These are phyloP conservation scores for Limnephilus lunatus DNA, from an alignment of 2,888 invertebrate genomes.

Conservation along the genomic window DNA sequence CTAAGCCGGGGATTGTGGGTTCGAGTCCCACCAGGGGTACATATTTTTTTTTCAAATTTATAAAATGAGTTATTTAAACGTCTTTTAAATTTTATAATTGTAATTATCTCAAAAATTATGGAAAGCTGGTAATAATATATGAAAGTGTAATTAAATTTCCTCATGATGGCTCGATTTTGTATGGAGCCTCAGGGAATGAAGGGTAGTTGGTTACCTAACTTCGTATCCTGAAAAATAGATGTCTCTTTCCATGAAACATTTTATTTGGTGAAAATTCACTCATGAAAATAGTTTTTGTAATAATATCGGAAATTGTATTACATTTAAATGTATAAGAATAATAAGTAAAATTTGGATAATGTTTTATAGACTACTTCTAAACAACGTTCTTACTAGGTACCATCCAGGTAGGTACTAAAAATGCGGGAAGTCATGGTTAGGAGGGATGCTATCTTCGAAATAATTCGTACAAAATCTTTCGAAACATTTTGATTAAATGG, in stretches of 20 bases:
- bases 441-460: no score
- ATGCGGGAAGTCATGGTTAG: no score
- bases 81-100: background rate
- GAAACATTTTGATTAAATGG: no score
- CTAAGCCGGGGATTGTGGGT: constrained; percentile 88
- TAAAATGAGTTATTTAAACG: background rate
- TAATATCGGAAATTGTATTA: background rate
- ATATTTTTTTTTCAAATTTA: constrained; percentile 46
- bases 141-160: background rate
- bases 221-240: background rate
- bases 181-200: background rate
- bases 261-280: background rate
- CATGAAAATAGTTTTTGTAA: background rate
- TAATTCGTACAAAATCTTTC: no score
- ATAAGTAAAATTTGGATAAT: no score
- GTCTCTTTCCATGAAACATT: background rate
- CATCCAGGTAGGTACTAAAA: no score
- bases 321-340: no score
- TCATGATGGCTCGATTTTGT: background rate
- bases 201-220: background rate
- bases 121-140: background rate
- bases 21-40: constrained; percentile 87
- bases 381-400: no score
- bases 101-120: background rate
- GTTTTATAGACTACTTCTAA: no score